phyloP scores from a whole-genome alignment of 2,797 vertebrate species.

The Tenualosa ilisha region DNA sequence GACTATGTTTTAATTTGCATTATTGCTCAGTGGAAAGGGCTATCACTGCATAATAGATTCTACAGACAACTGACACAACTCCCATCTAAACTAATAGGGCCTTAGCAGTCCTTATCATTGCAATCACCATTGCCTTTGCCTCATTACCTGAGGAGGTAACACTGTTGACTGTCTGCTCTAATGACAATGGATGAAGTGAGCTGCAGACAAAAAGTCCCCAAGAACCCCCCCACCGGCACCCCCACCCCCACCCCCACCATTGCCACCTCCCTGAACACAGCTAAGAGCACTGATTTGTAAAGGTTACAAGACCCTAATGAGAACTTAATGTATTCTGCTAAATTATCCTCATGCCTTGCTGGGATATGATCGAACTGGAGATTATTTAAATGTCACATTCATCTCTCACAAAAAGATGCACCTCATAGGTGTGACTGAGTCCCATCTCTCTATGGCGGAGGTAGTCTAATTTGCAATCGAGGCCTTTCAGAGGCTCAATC shows the following conservation, averaged over 20 bases:
- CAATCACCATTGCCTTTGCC: conserved; percentile 16
- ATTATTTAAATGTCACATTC: conserved; percentile 50
- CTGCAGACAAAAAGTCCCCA: conserved; percentile 21
- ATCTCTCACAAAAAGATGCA: conserved; percentile 42
- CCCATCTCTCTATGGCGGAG: conserved; percentile 40
- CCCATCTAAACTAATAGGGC: conserved; percentile 32
- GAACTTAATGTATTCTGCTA: conserved; percentile 44
- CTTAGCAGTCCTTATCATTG: conserved; percentile 29
- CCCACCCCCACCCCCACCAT: no score
- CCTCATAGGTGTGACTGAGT: conserved; percentile 25
- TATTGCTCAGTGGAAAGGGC: conserved; percentile 15
- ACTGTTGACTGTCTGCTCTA: conserved; percentile 31
- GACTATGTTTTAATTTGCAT: conserved; percentile 25
- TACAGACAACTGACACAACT: conserved; percentile 3
- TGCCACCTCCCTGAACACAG: conserved; percentile 24
- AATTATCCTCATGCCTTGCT: conserved; percentile 39
- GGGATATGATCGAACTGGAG: conserved; percentile 38
- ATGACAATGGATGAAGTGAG: conserved; percentile 32
- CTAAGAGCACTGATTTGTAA: conserved; percentile 36
- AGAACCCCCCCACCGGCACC: conserved; percentile 4
- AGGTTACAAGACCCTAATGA: conserved; percentile 50
- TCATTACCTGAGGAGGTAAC: conserved; percentile 19
- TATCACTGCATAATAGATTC: conserved; percentile 10
- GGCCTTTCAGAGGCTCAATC: background rate
- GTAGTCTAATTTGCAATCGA: conserved; percentile 50